Percentiles rank a stretch among this genome's conserved stretches.
Conservation (phyloP, 1,140 invertebrate species). For the Gonioctena quinquepunctata region DNA sequence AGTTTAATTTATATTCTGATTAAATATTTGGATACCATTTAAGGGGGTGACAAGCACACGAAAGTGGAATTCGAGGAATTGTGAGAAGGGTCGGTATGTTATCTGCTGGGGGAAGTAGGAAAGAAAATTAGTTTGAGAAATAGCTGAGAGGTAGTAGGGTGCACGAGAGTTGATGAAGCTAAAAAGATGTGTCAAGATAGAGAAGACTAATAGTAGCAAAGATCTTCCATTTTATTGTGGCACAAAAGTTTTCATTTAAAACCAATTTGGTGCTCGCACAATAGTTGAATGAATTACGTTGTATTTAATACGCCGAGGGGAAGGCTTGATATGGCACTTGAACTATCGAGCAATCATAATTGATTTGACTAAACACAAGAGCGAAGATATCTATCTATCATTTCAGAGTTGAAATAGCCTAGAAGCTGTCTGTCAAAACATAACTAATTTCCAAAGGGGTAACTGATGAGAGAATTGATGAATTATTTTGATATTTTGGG, state of each 20-base stretch:
- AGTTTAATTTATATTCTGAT: conserved; percentile 8
- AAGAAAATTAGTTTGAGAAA: conserved; percentile 10
- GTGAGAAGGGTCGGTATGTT: conserved; percentile 4
- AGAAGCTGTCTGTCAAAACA: background rate
- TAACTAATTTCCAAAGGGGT: background rate
- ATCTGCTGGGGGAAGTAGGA: conserved; percentile 4
- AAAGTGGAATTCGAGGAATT: conserved; percentile 4
- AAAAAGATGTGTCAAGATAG: conserved; percentile 8
- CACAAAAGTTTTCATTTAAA: conserved; percentile 8
- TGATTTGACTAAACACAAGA: background rate
- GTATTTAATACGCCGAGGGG: background rate
- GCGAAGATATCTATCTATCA: background rate
- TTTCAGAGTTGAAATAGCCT: background rate
- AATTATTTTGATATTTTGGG: background rate
- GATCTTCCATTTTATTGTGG: background rate
- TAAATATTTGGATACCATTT: conserved; percentile 4
- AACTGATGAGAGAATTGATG: background rate
- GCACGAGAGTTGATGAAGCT: conserved; percentile 7
- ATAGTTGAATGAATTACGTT: background rate
- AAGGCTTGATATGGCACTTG: background rate
- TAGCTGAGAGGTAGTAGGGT: conserved; percentile 3
- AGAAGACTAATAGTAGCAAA: conserved; percentile 8
- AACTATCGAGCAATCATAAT: background rate
- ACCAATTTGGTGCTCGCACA: conserved; percentile 4
- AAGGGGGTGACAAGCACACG: background rate